Evolutionary conservation across 2,113 vertebrate species (phyloP).

Genomic region (Hemicordylus capensis): DNA sequence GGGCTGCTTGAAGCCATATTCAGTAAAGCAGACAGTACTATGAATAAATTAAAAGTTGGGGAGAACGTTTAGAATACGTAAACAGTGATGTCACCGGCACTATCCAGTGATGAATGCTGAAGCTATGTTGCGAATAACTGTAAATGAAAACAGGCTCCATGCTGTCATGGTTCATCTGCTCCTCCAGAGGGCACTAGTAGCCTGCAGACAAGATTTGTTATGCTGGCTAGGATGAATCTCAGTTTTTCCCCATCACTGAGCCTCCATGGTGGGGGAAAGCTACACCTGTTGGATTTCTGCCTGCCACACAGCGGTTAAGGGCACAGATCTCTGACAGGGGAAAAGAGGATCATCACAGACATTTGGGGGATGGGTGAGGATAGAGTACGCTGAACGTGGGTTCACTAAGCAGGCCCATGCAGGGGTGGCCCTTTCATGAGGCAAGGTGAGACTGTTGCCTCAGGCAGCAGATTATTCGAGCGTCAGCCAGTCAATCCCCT

Average conservation of each 20-base stretch:
- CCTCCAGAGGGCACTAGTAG: conserved; percentile 2
- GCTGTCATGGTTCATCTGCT: not conserved
- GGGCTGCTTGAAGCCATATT: not conserved
- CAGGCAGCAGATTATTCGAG: too few species aligned
- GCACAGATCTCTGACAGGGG: not conserved
- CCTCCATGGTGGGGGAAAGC: too few species aligned
- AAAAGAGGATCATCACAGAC: not conserved
- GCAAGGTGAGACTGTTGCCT: too few species aligned
- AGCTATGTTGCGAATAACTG: not conserved
- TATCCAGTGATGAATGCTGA: not conserved
- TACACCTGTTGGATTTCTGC: not conserved
- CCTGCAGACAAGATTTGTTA: not conserved
- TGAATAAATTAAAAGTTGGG: not conserved
- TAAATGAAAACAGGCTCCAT: not conserved
- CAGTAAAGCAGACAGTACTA: not conserved
- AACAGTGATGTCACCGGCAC: not conserved
- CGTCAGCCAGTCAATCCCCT: too few species aligned
- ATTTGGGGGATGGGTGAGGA: too few species aligned
- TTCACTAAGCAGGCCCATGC: not conserved
- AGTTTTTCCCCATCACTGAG: not conserved
- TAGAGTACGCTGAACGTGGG: not conserved
- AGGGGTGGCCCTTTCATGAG: too few species aligned
- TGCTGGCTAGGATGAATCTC: not conserved
- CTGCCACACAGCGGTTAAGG: not conserved
- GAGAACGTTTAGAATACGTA: too few species aligned